Evolutionary conservation across 1,140 invertebrate species (phyloP).

Genomic region (Drosophila seguyi): DNA sequence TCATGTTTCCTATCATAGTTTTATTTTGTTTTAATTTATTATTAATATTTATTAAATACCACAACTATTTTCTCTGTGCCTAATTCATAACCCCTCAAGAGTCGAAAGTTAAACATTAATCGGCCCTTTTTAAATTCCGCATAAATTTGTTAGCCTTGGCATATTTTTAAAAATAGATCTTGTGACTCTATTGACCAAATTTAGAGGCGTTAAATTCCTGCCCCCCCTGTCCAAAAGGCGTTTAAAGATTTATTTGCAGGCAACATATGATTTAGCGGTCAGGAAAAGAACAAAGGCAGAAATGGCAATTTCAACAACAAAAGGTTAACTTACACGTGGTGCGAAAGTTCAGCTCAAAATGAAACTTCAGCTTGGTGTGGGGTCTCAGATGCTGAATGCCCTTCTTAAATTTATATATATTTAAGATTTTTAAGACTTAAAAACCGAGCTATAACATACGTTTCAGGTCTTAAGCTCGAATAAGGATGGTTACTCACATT

Average conservation of each 20-base stretch:
- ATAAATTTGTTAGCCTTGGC: not conserved
- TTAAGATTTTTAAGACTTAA: no score
- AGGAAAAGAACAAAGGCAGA: conserved; percentile 25
- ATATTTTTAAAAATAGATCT: conserved; percentile 25
- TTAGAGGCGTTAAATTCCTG: conserved; percentile 21
- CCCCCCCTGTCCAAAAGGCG: conserved; percentile 2
- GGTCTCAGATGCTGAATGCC: not conserved
- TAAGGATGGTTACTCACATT: no score
- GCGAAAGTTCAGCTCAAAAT: conserved; percentile 25
- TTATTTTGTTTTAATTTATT: not conserved
- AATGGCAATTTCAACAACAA: conserved; percentile 17
- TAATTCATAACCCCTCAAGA: not conserved
- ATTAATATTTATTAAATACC: no score
- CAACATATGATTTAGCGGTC: conserved; percentile 22
- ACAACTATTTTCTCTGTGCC: no score
- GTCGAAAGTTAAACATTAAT: conserved; percentile 23
- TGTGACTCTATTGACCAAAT: conserved; percentile 16
- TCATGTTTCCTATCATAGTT: not conserved
- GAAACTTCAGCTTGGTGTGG: not conserved
- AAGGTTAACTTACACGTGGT: conserved; percentile 40
- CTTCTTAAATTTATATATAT: not conserved
- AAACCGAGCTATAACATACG: not conserved
- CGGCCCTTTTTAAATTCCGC: not conserved
- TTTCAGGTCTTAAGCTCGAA: no score
- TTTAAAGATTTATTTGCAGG: conserved; percentile 10